phyloP scores from a whole-genome alignment of 1,140 invertebrate genomes.

The Anastatus disparis region DNA sequence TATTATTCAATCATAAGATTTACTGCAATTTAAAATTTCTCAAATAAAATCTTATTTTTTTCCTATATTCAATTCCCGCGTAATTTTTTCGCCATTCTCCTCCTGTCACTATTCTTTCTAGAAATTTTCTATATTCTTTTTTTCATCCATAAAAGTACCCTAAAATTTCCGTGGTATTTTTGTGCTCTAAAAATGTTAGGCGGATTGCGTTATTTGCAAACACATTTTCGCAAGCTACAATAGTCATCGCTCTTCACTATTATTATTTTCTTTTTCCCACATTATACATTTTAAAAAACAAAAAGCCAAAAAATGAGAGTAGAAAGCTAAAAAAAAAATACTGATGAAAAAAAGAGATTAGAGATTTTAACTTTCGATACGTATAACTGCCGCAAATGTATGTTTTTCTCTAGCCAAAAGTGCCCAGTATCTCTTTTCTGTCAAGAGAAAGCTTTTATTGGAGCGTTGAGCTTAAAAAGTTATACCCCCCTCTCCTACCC shows the following conservation, averaged over 20 bases:
- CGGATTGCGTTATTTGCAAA: neutral
- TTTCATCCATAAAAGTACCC: no score
- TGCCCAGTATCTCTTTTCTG: conserved; percentile 6
- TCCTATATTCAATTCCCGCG: no score
- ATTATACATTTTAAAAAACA: neutral
- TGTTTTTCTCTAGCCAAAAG: conserved; percentile 14
- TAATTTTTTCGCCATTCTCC: no score
- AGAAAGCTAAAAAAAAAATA: neutral
- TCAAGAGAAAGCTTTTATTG: conserved; percentile 31
- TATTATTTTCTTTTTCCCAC: neutral
- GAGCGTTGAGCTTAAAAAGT: conserved; percentile 24
- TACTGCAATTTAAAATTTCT: no score
- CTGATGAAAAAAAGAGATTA: neutral
- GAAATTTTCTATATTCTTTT: no score
- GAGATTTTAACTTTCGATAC: conserved; percentile 22
- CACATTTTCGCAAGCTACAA: neutral
- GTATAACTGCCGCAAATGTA: conserved; percentile 19
- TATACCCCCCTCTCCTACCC: no score
- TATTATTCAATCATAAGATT: no score
- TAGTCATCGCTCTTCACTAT: no score
- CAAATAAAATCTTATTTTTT: no score
- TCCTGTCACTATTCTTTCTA: no score
- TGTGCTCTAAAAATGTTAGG: neutral
- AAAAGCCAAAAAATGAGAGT: neutral
- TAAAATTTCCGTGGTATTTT: no score